Evolutionary conservation across 2,888 invertebrate genomes (phyloP).

Genomic region (Neelides folsomi): DNA sequence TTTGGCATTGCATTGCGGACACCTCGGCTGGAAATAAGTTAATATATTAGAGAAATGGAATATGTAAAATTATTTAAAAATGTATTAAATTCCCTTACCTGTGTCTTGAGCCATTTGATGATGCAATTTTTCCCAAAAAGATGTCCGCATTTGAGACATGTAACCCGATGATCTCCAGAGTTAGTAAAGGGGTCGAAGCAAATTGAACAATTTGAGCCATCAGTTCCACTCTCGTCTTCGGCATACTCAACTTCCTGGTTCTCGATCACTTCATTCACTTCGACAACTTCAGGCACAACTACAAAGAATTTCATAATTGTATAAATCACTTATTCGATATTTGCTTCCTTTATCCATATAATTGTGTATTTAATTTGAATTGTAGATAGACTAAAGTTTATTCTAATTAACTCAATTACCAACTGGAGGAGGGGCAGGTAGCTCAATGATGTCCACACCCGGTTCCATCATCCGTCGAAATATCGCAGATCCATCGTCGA

Average conservation of each 20-base stretch:
- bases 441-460: too few relatives aligned
- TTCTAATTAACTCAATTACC: too few relatives aligned
- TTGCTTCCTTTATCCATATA: too few relatives aligned
- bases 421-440: too few relatives aligned
- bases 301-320: too few relatives aligned
- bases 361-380: too few relatives aligned
- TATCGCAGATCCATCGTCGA: too few relatives aligned
- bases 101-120: slow-evolving; percentile 54
- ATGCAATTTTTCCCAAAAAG: slow-evolving; percentile 75
- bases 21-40: slow-evolving; percentile 46
- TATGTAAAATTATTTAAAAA: slow-evolving; percentile 17
- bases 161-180: slow-evolving; percentile 69
- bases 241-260: slow-evolving; percentile 2
- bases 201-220: slow-evolving; percentile 59
- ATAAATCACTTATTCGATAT: too few relatives aligned
- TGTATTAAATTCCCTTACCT: slow-evolving; percentile 36
- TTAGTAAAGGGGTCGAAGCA: slow-evolving; percentile 80
- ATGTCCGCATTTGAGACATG: slow-evolving; percentile 83
- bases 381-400: too few relatives aligned
- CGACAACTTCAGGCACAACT: neutral
- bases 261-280: slow-evolving; percentile 1
- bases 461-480: too few relatives aligned
- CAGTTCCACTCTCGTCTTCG: slow-evolving; percentile 13
- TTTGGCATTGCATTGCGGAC: slow-evolving; percentile 77
- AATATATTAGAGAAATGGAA: slow-evolving; percentile 11